Base-by-base conservation (phyloP, 1,140 invertebrate genomes). In the Drosophila malerkotliana region DNA sequence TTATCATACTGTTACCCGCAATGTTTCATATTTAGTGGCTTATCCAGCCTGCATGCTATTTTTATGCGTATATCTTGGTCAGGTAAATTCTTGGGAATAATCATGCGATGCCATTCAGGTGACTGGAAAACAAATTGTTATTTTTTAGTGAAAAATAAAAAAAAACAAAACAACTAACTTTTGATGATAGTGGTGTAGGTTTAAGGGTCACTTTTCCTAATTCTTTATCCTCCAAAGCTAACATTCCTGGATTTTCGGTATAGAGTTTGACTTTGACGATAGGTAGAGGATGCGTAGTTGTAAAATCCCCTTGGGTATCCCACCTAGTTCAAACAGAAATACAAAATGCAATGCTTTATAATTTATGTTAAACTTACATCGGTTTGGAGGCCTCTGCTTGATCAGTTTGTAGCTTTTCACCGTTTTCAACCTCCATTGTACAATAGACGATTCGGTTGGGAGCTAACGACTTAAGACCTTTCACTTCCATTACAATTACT, bases 391-490 rank as follows among this genome's bases (percentile, higher is more conserved):
- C 98, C 93, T 99, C 98, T 2, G 98, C 98, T 93, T 99, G 98
- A 93, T 99, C 99, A 6, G 99, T 99, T 93, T 99, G 98, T 39
- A 99, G 93, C 92, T 99, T 99, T 91, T 99, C 98, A 41, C 98
- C 98, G 60, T 97, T 97, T 93, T 99, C 98, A 1, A 99, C 98
- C 93, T 99, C 99, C 99, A 99, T 99, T 21, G 98, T 99, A 92
- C 99, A 99, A 93, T 99, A 99, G 30, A 99, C 98, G 87, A 99
- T 99, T 90, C 98, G 95, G 94, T 98, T 99, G 12, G 98, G 96
- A 75, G 98, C 96, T 76, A 99, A 93, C 34, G 98, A 98, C 93
- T 99, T 99, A 44, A 99, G 93, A 68, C 98, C 98, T 93, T 99
- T 98, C 49, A 99, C 98, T 94, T 99, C 99, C 96, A 99, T 99